Base-by-base conservation (phyloP, 1,140 invertebrate genomes). In the Vollenhovia emeryi region DNA sequence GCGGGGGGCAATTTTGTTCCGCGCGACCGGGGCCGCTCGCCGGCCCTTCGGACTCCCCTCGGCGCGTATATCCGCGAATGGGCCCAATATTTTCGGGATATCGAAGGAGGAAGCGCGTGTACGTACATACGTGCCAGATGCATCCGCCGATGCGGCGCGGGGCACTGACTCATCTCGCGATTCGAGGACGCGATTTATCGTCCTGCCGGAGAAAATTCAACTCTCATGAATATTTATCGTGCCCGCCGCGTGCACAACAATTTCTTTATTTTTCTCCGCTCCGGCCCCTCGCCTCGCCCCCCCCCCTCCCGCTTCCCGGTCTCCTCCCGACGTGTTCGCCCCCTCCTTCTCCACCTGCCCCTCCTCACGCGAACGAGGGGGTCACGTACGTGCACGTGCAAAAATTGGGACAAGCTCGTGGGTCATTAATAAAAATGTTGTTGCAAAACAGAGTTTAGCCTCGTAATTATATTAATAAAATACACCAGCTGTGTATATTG, bases 191-290 rank as follows among this genome's bases (percentile, higher is more conserved):
- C 66, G 40, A 82, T 82, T 82, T 73, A 82, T 82, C 66, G 36
- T 45, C 66, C 36, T 43, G 40, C 66, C 18, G 50, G 66, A 71
- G 78, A 82, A 82, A 71, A 82, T 82, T 71, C 50, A 43, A 73
- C 45, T 24, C 64, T 80, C 78, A 82, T 82, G 66, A 82, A 82
- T 82, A 82, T 82, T 82, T 82, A 82, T 73, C 78, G 78, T 50
- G 48, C 78, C 6, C 52, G 11, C 13, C 36, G 52, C 36, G 15
- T 55, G 60, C 60, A 45, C 30, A 68, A 57, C 36, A 57, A 52
- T 45, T 27, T 71, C 18, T 71, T 80, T 27, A 50, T 69, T 40
- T 71, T 69, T 69, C 50, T 55, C 0, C 30, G 21, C n/a, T 11
- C 15, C 27, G n/a, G 8, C 8, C 3, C 27, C 6, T n/a, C 40